A percentile compares a stretch with the other conserved stretches of the same genome.
Evolutionary conservation across 2,888 invertebrate species (phyloP).

Genomic region (Sialis lutaria): DNA sequence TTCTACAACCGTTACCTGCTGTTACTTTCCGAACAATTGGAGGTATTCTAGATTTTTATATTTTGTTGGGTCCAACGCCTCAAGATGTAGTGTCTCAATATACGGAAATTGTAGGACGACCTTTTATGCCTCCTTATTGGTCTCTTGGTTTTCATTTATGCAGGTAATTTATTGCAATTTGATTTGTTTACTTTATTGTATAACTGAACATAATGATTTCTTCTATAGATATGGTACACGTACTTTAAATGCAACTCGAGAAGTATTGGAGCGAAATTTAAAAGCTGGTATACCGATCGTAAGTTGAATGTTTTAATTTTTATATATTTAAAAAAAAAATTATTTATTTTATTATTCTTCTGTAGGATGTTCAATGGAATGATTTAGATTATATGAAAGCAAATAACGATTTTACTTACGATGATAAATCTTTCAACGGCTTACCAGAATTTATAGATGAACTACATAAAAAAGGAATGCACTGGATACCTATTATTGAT

Average conservation of each 20-base stretch:
- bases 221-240: constrained; percentile 42
- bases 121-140: constrained; percentile 78
- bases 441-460: constrained; percentile 51
- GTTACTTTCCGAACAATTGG: constrained; percentile 71
- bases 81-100: constrained; percentile 48
- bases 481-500: constrained; percentile 57
- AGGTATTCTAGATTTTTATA: constrained; percentile 62
- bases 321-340: neutral
- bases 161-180: constrained; percentile 27
- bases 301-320: constrained; percentile 18
- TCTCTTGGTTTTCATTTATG: constrained; percentile 75
- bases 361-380: constrained; percentile 65
- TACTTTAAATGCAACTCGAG: constrained; percentile 41
- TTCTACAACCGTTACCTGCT: constrained; percentile 62
- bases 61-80: constrained; percentile 63
- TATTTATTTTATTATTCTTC: constrained; percentile 5
- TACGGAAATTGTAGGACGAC: constrained; percentile 50
- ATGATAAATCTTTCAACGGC: constrained; percentile 38
- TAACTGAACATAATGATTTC: neutral
- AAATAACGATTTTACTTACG: constrained; percentile 63
- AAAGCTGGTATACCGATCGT: constrained; percentile 64
- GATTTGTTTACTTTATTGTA: neutral
- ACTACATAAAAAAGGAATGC: constrained; percentile 52
- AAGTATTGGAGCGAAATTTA: constrained; percentile 48
- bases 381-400: constrained; percentile 73